Base-by-base conservation (phyloP, 2,113 vertebrate genomes). In the Argyrosomus japonicus region DNA sequence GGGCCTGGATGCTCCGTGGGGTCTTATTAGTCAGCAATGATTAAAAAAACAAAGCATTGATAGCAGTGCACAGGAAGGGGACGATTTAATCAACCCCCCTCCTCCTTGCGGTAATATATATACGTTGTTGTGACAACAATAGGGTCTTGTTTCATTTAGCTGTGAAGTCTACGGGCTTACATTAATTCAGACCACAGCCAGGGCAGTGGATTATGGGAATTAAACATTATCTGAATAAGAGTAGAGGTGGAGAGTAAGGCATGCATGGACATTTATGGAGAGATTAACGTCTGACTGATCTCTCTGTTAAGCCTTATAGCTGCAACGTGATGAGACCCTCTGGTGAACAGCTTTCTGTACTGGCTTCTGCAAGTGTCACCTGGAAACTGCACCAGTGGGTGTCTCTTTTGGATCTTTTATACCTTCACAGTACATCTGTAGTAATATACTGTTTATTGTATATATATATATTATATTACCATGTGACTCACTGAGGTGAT, bases 41-140 rank as follows among this genome's bases (percentile, higher is more conserved):
- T 96, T 95, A 89, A 96, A 96, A 93, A 96, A 94, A 87, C 90
- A 94, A 95, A 93, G 94, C 93, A 94, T 89, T 77, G 74, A 43
- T 91, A 91, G 83, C 83, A 62, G 87, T 10, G 83, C 67, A 50
- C 62, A 71, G 75, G 83, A 92, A 21, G 82, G 77, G 3, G 86
- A 68, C 32, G 60, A 77, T 84, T 92, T 85, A 87, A 91, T 84
- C 76, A 81, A 54, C 25, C 25, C 27, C 64, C 32, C 67, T 43
- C 67, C 76, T 60, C 13, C 36, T n/a, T 14, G 51, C 54, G 71
- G 62, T 56, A 74, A 75, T 65, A 61, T 29, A 72, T 71, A 53
- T 19, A 87, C 83, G 86, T 90, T 92, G 87, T 87, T 87, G 81
- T 77, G 85, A 86, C 89, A 90, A 91, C 88, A 81, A 61, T 67